Percentiles rank a stretch among this genome's conserved stretches.
Evolutionary conservation across 2,888 invertebrate species (phyloP).

Genomic region (Sisyra terminalis): DNA sequence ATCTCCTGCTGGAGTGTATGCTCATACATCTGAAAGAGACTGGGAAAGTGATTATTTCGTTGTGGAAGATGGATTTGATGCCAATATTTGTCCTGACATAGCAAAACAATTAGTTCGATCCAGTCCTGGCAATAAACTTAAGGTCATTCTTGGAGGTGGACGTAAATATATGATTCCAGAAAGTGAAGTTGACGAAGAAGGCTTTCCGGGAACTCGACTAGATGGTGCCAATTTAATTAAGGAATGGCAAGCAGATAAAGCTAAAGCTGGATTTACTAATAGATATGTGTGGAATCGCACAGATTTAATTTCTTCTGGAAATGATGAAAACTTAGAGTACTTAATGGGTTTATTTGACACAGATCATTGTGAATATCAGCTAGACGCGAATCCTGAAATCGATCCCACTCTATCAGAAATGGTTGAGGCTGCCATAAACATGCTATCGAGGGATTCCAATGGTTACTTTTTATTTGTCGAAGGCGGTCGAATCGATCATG

Average conservation of each 20-base stretch:
- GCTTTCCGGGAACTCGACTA: conserved; percentile 34
- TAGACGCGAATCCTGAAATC: conserved; percentile 34
- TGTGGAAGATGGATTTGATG: conserved; percentile 28
- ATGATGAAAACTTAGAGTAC: conserved; percentile 39
- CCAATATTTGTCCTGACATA: conserved; percentile 47
- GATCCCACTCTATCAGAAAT: conserved; percentile 66
- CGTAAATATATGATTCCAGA: conserved; percentile 45
- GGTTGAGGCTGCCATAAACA: conserved; percentile 57
- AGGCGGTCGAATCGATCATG: conserved; percentile 61
- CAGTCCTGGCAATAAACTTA: conserved; percentile 48
- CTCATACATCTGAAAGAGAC: conserved; percentile 50
- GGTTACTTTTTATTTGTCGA: conserved; percentile 70
- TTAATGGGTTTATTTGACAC: conserved; percentile 51
- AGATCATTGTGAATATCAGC: conserved; percentile 54
- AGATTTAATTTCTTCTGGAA: conserved; percentile 32
- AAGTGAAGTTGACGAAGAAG: conserved; percentile 28
- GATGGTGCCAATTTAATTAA: conserved; percentile 50
- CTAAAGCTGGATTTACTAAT: conserved; percentile 21
- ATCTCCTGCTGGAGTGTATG: conserved; percentile 57
- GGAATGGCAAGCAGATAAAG: conserved; percentile 41
- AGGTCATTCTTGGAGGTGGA: conserved; percentile 58
- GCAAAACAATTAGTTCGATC: conserved; percentile 51
- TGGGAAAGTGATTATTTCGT: conserved; percentile 56
- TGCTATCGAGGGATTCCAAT: conserved; percentile 41
- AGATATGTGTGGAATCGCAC: conserved; percentile 39